Conservation (phyloP, 2,113 vertebrate species). For the Fregata magnificens region DNA sequence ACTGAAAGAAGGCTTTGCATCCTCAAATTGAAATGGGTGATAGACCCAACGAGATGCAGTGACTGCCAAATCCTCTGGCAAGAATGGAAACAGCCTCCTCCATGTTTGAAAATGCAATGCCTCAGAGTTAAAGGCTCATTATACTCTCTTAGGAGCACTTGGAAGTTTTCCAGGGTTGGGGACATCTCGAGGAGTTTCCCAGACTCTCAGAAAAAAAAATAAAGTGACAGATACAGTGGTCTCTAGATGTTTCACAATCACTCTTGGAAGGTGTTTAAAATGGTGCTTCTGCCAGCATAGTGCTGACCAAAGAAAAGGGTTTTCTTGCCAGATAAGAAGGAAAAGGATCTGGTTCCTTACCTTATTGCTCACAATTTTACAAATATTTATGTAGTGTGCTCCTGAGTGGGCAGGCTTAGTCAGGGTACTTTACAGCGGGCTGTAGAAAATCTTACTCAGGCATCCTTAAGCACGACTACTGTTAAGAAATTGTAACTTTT, state of each 20-base stretch:
- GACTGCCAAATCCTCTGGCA: background rate
- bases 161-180: background rate
- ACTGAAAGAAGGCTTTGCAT: background rate
- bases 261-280: background rate
- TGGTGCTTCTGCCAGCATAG: background rate
- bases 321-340: background rate
- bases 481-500: background rate
- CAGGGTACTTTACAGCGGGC: background rate
- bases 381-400: background rate
- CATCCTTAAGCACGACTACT: background rate
- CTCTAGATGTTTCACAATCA: background rate
- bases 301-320: background rate
- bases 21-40: background rate
- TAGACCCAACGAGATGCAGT: background rate
- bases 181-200: background rate
- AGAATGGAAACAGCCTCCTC: background rate
- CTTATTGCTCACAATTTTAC: background rate
- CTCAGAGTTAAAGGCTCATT: background rate
- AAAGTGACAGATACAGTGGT: background rate
- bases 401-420: background rate
- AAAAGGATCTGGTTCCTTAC: background rate
- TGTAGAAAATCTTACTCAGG: background rate
- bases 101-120: background rate
- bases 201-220: background rate
- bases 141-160: background rate